Percentiles rank a stretch among this genome's conserved stretches.
Conservation (phyloP, 1,140 invertebrate genomes). For the Panagrolaimus sp. region DNA sequence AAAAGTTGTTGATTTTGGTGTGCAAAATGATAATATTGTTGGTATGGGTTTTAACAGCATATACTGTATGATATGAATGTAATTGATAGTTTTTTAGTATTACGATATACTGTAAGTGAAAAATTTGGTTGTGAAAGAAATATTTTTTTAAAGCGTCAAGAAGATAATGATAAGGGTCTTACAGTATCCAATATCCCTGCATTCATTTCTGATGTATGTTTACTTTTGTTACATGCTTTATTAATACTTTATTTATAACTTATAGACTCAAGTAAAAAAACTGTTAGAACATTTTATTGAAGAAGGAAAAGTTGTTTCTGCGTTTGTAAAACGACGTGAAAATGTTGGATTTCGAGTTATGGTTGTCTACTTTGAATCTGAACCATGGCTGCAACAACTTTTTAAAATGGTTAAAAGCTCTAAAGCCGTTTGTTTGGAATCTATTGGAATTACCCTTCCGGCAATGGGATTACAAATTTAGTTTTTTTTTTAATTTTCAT, state of each 20-base stretch:
- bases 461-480: not conserved
- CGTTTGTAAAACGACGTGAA: not conserved
- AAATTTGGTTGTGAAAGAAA: not conserved
- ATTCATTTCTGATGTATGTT: not conserved
- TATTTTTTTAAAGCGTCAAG: not conserved
- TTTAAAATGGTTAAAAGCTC: not conserved
- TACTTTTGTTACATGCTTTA: too few species aligned
- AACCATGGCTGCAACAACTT: not conserved
- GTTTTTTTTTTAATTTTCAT: not conserved
- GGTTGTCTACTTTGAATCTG: not conserved
- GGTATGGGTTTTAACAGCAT: too few species aligned
- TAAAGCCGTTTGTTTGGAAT: not conserved
- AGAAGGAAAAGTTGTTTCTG: conserved; percentile 7
- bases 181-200: not conserved
- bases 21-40: too few species aligned
- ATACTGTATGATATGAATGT: too few species aligned
- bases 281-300: not conserved
- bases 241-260: not conserved
- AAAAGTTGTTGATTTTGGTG: too few species aligned
- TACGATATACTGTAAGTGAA: not conserved
- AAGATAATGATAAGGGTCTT: conserved; percentile 4
- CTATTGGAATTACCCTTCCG: not conserved
- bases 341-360: conserved; percentile 2
- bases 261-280: not conserved
- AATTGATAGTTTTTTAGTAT: not conserved